Evolutionary conservation across 2,888 invertebrate species (phyloP), one percentile per base, ranked within the genome.

Genomic region (Carpatolechia fugitivella): DNA sequence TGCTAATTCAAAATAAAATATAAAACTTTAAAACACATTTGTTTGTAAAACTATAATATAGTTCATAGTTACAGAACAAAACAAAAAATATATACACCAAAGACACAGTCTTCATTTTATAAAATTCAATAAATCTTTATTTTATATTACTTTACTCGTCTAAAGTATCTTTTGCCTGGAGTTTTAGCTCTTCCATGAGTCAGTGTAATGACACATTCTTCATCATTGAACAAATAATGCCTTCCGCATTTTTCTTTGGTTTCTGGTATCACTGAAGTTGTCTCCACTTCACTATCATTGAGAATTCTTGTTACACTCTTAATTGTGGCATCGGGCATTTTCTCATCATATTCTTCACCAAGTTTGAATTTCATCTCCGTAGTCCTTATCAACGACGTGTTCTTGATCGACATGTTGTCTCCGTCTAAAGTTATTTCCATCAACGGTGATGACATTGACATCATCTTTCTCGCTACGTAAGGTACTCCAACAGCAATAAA

Each of bases 401-500:
- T 91, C 61, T 91, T 92, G 24, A 94, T 91, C 0, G 83, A 88
- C 92, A 93, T 93, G 47, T 77, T 78, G 2, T 92, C 92, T 52
- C 85, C 90, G 41, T 92, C 91, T 44, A 84, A 62, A 14, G 74
- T 72, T 24, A 94, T 92, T 76, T 93, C 92, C 83, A 94, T 81
- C 2, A 87, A 69, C 4, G 94, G 94, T 56, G 91, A 92, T 38
- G 93, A 89, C 69, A 91, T 78, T 16, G 82, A 68, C 92, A 94
- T 93, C 91, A 94, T 92, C 83, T 93, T 93, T 58, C 94, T 85
- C 0, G 92, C 91, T 70, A 94, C 82, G 61, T 86, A 94, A 38
- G 93, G 93, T 0, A 94, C 92, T 61, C 93, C 94, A 2, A 58
- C 58, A 8, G 58, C 53, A 5, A 36, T 41, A 30, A 58, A 58